phyloP scores from a whole-genome alignment of 2,113 vertebrate species.

The Acrocephalus kingi region DNA sequence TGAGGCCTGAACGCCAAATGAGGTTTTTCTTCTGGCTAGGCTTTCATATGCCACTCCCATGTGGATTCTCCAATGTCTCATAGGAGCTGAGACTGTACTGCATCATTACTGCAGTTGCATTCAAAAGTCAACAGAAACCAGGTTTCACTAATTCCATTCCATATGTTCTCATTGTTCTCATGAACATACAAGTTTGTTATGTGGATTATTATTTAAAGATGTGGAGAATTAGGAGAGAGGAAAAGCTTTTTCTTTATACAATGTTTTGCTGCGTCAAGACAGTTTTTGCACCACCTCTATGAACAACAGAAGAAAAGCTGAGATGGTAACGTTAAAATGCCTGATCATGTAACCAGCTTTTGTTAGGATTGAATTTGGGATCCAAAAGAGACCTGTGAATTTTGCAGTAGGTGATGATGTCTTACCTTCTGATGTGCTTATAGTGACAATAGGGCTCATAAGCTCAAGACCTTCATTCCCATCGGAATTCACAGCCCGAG shows the following conservation, averaged over 20 bases:
- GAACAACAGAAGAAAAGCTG: background rate
- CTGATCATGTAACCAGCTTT: background rate
- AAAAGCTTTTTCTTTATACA: background rate
- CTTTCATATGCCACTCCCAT: background rate
- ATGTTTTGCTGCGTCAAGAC: background rate
- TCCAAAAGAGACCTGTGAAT: background rate
- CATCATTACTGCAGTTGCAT: background rate
- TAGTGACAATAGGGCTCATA: conserved; percentile 82
- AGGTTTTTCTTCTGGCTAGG: background rate
- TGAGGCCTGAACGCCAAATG: background rate
- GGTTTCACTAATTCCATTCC: background rate
- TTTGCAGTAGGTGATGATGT: background rate
- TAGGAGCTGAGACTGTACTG: background rate
- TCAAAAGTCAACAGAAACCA: background rate
- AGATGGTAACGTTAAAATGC: background rate
- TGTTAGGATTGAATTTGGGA: background rate
- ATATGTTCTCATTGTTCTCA: background rate
- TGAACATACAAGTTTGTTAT: background rate
- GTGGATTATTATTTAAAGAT: background rate
- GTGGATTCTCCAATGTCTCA: background rate
- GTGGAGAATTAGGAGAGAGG: background rate
- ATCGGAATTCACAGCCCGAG: conserved; percentile 86
- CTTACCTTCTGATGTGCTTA: conserved; percentile 87
- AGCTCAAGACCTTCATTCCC: conserved; percentile 90
- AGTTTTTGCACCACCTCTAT: background rate